Percentiles rank a stretch among this genome's conserved stretches.
Conservation (phyloP, 2,888 invertebrate genomes). For the Eucera pruinosa region DNA sequence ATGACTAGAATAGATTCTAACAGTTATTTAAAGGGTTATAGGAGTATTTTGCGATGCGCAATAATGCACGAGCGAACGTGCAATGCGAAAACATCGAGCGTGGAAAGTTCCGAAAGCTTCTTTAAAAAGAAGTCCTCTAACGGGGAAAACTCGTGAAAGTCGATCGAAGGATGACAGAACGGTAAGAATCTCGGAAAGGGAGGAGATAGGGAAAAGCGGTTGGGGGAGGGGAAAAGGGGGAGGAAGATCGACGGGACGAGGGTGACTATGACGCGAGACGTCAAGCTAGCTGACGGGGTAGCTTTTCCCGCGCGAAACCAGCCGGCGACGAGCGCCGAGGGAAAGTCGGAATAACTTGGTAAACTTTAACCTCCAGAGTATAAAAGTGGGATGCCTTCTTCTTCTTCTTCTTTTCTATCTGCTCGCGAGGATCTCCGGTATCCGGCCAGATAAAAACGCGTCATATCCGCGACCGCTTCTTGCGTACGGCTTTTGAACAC, state of each 20-base stretch:
- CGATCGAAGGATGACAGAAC: slow-evolving; percentile 30
- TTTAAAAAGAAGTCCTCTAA: not conserved
- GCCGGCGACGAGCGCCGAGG: slow-evolving; percentile 47
- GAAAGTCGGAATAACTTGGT: slow-evolving; percentile 82
- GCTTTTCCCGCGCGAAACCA: slow-evolving; percentile 50
- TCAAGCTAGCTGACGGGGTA: slow-evolving; percentile 75
- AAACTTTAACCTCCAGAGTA: slow-evolving; percentile 80
- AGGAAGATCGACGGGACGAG: slow-evolving; percentile 63
- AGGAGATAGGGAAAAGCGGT: slow-evolving; percentile 33
- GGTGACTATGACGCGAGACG: slow-evolving; percentile 77
- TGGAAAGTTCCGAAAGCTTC: not conserved
- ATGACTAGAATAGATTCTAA: no score
- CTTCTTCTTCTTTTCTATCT: slow-evolving; percentile 81
- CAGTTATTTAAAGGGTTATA: no score
- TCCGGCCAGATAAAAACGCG: slow-evolving; percentile 75
- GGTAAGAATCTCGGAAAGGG: slow-evolving; percentile 30
- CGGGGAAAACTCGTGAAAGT: slow-evolving; percentile 24
- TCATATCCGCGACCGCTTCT: slow-evolving; percentile 75
- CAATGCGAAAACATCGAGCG: not conserved
- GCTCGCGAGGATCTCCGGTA: slow-evolving; percentile 74
- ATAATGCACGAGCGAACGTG: no score
- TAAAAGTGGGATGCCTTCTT: slow-evolving; percentile 78
- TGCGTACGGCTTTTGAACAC: slow-evolving; percentile 46
- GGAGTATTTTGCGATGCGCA: no score
- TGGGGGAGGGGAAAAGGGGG: slow-evolving; percentile 47